Conservation (phyloP, 2,888 invertebrate species). For the Melinopterus prodromus region DNA sequence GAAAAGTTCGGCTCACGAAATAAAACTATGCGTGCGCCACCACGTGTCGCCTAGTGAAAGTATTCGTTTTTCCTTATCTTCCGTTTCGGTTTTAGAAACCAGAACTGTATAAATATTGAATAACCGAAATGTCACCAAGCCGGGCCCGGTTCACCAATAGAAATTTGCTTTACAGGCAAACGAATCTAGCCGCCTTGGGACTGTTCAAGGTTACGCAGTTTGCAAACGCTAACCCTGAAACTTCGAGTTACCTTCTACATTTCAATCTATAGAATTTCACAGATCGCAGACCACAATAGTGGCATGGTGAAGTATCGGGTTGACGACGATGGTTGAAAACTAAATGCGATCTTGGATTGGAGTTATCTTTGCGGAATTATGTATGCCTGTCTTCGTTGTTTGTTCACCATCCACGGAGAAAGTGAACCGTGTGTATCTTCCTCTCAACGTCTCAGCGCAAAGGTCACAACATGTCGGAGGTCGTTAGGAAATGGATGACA, state of each 20-base stretch:
- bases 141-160: neutral
- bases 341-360: neutral
- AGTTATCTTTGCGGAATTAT: neutral
- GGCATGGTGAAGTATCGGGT: neutral
- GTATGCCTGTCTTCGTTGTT: neutral
- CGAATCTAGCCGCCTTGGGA: conserved; percentile 30
- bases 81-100: conserved; percentile 21
- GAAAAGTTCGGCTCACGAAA: neutral
- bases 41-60: conserved; percentile 22
- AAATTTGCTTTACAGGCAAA: neutral
- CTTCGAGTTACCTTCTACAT: conserved; percentile 38
- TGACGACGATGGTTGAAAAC: neutral
- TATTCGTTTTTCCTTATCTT: conserved; percentile 9
- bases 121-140: conserved; percentile 21
- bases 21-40: conserved; percentile 12
- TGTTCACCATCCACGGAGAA: neutral
- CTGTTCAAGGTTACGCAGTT: conserved; percentile 34
- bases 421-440: neutral
- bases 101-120: conserved; percentile 16
- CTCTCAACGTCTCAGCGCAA: neutral
- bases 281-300: conserved; percentile 28
- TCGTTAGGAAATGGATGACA: neutral
- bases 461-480: neutral
- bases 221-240: conserved; percentile 34
- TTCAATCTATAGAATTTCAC: conserved; percentile 38